A percentile compares a stretch with the other conserved stretches of the same genome.
Evolutionary conservation across 2,113 vertebrate genomes (phyloP).

Genomic region (Poeciliopsis turrubarensis): DNA sequence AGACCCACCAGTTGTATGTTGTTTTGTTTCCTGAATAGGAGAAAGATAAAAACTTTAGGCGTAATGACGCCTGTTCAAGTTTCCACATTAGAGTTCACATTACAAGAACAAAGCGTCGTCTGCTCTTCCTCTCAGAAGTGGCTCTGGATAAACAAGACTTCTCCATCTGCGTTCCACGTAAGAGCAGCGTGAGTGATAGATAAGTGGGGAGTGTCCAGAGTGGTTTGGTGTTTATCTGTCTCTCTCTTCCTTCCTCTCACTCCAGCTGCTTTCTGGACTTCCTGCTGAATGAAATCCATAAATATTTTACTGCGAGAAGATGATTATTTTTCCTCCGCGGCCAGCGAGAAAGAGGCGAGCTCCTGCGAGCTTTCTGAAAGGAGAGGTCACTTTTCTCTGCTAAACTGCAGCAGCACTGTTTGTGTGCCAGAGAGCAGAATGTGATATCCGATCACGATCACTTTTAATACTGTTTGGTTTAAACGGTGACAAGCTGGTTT

Average conservation of each 20-base stretch:
- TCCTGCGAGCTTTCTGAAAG: conserved; percentile 8
- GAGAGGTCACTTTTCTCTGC: conserved; percentile 8
- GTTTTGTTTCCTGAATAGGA: not conserved
- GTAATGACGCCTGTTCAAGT: not conserved
- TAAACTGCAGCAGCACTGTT: conserved; percentile 1
- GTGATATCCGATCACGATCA: not conserved
- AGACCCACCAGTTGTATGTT: not conserved
- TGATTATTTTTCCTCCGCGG: conserved; percentile 3
- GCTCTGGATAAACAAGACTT: not conserved
- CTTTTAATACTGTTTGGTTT: not conserved
- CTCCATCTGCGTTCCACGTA: not conserved
- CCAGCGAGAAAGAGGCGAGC: not conserved
- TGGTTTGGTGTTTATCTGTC: conserved; percentile 24
- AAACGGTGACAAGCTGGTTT: not conserved
- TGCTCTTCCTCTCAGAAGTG: not conserved
- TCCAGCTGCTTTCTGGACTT: conserved; percentile 33
- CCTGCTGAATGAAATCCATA: conserved; percentile 30
- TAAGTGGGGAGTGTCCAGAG: not conserved
- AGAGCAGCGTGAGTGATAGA: conserved; percentile 1
- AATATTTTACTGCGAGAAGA: conserved; percentile 49
- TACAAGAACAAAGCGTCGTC: not conserved
- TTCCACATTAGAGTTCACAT: not conserved
- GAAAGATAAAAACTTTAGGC: not conserved
- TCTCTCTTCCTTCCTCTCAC: conserved; percentile 1
- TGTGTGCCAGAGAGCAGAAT: no score